A percentile compares a stretch with the other conserved stretches of the same genome.
These are phyloP conservation scores for Philereme vetulata DNA, from an alignment of 2,888 invertebrate species.

Conservation along the genomic window DNA sequence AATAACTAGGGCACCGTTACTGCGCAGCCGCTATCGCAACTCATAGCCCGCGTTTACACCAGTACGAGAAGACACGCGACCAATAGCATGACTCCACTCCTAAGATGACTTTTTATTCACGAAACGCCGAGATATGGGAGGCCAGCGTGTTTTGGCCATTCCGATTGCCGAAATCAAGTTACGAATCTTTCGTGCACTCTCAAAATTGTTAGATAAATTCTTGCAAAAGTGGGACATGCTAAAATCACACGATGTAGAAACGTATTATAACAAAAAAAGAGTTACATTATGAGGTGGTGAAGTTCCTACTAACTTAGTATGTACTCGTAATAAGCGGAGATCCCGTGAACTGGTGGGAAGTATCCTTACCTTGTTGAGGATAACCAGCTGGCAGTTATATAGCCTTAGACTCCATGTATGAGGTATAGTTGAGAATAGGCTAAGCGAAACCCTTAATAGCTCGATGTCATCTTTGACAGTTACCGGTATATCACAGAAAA, in stretches of 20 bases:
- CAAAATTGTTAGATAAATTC: conserved; percentile 26
- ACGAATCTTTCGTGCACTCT: conserved; percentile 53
- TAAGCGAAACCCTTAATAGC: too few relatives aligned
- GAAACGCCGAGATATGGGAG: conserved; percentile 38
- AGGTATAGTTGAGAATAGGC: too few relatives aligned
- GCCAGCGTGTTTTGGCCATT: conserved; percentile 44
- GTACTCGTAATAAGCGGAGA: too few relatives aligned
- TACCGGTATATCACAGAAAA: too few relatives aligned
- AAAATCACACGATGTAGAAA: neutral
- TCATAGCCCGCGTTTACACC: conserved; percentile 57
- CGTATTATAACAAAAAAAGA: neutral
- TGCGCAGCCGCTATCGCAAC: conserved; percentile 74
- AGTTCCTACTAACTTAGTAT: too few relatives aligned
- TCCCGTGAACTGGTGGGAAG: too few relatives aligned
- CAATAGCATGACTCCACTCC: conserved; percentile 31
- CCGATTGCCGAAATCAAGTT: conserved; percentile 67
- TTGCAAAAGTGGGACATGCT: conserved; percentile 20
- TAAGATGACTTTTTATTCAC: neutral
- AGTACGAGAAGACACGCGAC: conserved; percentile 45
- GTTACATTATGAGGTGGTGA: neutral
- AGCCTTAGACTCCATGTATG: too few relatives aligned
- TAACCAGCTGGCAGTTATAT: too few relatives aligned
- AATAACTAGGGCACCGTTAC: conserved; percentile 81
- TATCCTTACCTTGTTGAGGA: too few relatives aligned
- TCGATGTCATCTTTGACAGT: too few relatives aligned